phyloP scores from a whole-genome alignment of 1,140 invertebrate genomes.

The Listronotus oregonensis region DNA sequence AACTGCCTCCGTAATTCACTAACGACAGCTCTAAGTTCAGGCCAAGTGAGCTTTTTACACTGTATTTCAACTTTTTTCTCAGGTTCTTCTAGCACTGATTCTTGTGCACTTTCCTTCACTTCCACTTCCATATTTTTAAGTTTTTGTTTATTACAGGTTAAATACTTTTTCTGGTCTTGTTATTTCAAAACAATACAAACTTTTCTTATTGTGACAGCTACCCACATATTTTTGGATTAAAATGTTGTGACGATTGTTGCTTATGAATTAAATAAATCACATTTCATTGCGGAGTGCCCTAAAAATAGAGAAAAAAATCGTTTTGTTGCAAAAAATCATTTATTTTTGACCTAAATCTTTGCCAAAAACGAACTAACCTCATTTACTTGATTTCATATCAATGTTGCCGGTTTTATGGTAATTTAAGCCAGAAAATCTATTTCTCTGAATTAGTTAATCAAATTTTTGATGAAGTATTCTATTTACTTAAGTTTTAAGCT shows the following conservation, averaged over 20 bases:
- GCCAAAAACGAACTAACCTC: slow-evolving; percentile 26
- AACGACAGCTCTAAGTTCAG: slow-evolving; percentile 78
- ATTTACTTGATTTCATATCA: slow-evolving; percentile 7
- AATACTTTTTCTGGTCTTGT: slow-evolving; percentile 4
- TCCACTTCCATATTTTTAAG: too few relatives aligned
- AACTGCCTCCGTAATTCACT: slow-evolving; percentile 80
- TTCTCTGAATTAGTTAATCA: not conserved
- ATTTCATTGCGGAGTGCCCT: slow-evolving; percentile 12
- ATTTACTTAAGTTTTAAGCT: not conserved
- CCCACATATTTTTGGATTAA: slow-evolving; percentile 10
- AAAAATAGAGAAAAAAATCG: slow-evolving; percentile 17
- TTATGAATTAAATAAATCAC: slow-evolving; percentile 23
- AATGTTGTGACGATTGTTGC: not conserved
- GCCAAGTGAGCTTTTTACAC: slow-evolving; percentile 66
- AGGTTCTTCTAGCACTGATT: not conserved
- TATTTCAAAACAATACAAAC: slow-evolving; percentile 9
- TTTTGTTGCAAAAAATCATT: slow-evolving; percentile 21
- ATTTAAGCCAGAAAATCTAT: not conserved
- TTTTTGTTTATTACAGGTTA: too few relatives aligned
- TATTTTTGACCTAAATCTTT: slow-evolving; percentile 28
- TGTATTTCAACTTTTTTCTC: slow-evolving; percentile 20
- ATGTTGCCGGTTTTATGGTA: slow-evolving; percentile 14
- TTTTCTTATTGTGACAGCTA: not conserved
- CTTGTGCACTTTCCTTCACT: too few relatives aligned
- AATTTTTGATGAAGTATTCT: not conserved